Evolutionary conservation across 2,113 vertebrate genomes (phyloP).

Genomic region (Caranx ignobilis): DNA sequence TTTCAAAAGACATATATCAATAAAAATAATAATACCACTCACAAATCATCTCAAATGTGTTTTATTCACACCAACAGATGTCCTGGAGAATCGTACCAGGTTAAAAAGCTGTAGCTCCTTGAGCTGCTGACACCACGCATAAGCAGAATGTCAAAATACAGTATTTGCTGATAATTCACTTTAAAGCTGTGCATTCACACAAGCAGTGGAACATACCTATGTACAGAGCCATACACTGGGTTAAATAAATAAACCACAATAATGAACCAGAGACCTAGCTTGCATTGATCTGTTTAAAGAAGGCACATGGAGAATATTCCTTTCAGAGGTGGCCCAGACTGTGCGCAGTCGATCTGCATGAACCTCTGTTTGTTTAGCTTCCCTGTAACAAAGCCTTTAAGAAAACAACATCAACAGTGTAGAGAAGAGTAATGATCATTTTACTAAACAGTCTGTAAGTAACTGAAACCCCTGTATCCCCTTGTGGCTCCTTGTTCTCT

Average conservation of each 20-base stretch:
- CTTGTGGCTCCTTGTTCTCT: slow-evolving; percentile 5
- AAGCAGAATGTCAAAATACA: slow-evolving; percentile 29
- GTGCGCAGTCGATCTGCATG: neutral
- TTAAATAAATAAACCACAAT: slow-evolving; percentile 52
- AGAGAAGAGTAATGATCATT: neutral
- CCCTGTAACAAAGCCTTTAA: neutral
- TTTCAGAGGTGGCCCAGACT: neutral
- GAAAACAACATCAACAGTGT: slow-evolving; percentile 7
- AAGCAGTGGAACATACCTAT: slow-evolving; percentile 8
- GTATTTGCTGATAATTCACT: slow-evolving; percentile 15
- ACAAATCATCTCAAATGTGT: slow-evolving; percentile 6
- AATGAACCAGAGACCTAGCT: slow-evolving; percentile 26
- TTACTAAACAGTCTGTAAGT: neutral
- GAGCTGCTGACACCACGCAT: neutral
- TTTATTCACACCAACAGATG: slow-evolving; percentile 56
- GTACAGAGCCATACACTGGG: slow-evolving; percentile 14
- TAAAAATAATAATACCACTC: neutral
- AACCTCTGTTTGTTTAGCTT: neutral
- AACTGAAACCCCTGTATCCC: neutral
- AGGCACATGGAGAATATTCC: slow-evolving; percentile 5
- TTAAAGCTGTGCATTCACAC: slow-evolving; percentile 27
- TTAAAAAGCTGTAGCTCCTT: slow-evolving; percentile 9
- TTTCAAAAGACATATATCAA: neutral
- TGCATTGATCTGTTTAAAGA: slow-evolving; percentile 17
- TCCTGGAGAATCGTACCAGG: slow-evolving; percentile 7